A percentile compares a stretch with the other conserved stretches of the same genome.
Evolutionary conservation across 2,888 invertebrate species (phyloP).

Genomic region (Leptinotarsa peninsularis): DNA sequence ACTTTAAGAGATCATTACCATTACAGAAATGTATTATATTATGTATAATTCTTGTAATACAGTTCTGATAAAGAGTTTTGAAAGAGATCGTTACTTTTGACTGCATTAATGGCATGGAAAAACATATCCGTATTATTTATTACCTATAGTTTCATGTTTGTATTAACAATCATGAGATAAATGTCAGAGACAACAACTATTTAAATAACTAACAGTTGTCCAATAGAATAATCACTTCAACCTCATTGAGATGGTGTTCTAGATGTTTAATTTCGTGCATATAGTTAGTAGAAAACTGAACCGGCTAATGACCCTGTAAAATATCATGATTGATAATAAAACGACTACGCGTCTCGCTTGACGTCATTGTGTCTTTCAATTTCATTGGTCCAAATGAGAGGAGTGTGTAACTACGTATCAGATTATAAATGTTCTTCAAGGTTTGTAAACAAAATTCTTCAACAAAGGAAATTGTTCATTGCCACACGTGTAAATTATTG

Average conservation of each 20-base stretch:
- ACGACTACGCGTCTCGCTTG: neutral
- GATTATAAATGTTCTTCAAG: constrained; percentile 11
- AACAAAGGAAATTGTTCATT: neutral
- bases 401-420: constrained; percentile 4
- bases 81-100: too few species aligned
- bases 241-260: neutral
- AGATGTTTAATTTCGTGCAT: neutral
- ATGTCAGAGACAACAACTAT: too few species aligned
- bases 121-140: too few species aligned
- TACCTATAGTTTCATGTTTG: too few species aligned
- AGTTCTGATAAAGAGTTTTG: too few species aligned
- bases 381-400: constrained; percentile 6
- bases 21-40: too few species aligned
- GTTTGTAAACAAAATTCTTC: constrained; percentile 21
- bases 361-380: neutral
- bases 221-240: too few species aligned
- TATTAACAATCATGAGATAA: too few species aligned
- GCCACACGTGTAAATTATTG: neutral
- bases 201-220: too few species aligned
- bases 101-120: too few species aligned
- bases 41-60: too few species aligned
- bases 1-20: too few species aligned
- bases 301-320: constrained; percentile 15
- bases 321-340: neutral
- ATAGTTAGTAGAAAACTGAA: neutral